phyloP scores from a whole-genome alignment of 2,113 vertebrate genomes.

The Ascaphus truei region DNA sequence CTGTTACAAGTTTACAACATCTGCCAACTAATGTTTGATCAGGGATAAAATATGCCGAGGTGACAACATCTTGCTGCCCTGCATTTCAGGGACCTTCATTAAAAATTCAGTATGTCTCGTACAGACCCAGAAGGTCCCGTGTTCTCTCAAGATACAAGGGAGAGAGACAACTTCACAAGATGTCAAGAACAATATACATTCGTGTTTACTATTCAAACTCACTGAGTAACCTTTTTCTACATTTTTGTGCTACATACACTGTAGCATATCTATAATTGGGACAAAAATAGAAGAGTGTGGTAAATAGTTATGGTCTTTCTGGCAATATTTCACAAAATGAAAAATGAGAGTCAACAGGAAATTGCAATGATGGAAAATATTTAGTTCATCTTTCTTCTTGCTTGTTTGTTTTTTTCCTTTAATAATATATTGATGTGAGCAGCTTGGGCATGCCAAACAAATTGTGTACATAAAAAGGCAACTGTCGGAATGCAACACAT shows the following conservation, averaged over 20 bases:
- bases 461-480: slow-evolving; percentile 77
- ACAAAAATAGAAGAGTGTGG: not conserved
- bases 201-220: slow-evolving; percentile 69
- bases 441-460: slow-evolving; percentile 71
- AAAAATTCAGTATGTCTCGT: slow-evolving; percentile 81
- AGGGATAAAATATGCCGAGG: slow-evolving; percentile 89
- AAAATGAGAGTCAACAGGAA: not conserved
- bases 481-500: slow-evolving; percentile 73
- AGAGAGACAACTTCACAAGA: slow-evolving; percentile 78
- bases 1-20: slow-evolving; percentile 78
- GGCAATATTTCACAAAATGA: not conserved
- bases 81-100: slow-evolving; percentile 82
- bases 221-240: slow-evolving; percentile 57
- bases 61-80: slow-evolving; percentile 84
- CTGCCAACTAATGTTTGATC: slow-evolving; percentile 88
- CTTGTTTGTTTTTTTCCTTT: slow-evolving; percentile 53
- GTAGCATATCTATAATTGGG: slow-evolving; percentile 33
- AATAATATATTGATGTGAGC: slow-evolving; percentile 68
- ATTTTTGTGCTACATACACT: too few species aligned
- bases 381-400: slow-evolving; percentile 40
- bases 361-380: not conserved
- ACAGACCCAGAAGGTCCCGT: slow-evolving; percentile 71
- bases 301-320: not conserved
- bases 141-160: slow-evolving; percentile 72
- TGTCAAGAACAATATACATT: slow-evolving; percentile 82